A percentile compares a stretch with the other conserved stretches of the same genome.
These are phyloP conservation scores for Aspidiotus rigidus DNA, from an alignment of 2,888 invertebrate genomes.

Conservation along the genomic window DNA sequence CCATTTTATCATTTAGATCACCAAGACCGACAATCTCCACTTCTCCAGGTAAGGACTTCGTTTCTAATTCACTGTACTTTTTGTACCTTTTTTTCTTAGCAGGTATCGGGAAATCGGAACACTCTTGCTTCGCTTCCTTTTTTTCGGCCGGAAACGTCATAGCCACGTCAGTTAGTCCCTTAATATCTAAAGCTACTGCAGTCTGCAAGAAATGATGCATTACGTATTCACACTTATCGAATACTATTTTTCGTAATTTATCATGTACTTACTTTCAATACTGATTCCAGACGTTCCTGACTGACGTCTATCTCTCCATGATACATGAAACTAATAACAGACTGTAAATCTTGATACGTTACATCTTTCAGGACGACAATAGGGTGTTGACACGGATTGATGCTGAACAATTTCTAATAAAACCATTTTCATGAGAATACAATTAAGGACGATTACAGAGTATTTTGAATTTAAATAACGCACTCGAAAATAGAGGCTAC, in stretches of 20 bases:
- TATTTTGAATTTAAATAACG: constrained; percentile 11
- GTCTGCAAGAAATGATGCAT: constrained; percentile 49
- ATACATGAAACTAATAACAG: constrained; percentile 87
- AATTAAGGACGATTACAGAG: neutral
- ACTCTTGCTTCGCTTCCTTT: constrained; percentile 39
- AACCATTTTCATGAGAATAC: constrained; percentile 2
- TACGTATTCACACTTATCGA: neutral
- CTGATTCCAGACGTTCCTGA: constrained; percentile 68
- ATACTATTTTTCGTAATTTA: neutral
- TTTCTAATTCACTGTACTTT: constrained; percentile 53
- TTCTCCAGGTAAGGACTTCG: constrained; percentile 44
- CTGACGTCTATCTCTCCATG: constrained; percentile 87
- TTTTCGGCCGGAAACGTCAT: constrained; percentile 46
- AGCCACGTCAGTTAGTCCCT: constrained; percentile 79
- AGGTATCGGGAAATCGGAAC: constrained; percentile 54
- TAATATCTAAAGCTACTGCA: constrained; percentile 77
- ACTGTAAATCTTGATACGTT: constrained; percentile 71
- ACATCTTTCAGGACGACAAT: constrained; percentile 85
- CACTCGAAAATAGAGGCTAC: constrained; percentile 88
- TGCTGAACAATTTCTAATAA: constrained; percentile 65
- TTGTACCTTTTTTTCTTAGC: constrained; percentile 52
- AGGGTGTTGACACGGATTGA: constrained; percentile 80
- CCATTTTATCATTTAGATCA: constrained; percentile 9
- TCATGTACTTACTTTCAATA: constrained; percentile 46
- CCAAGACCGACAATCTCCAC: constrained; percentile 41